phyloP scores from a whole-genome alignment of 2,888 invertebrate species.

The Cryptophagus acutangulus region DNA sequence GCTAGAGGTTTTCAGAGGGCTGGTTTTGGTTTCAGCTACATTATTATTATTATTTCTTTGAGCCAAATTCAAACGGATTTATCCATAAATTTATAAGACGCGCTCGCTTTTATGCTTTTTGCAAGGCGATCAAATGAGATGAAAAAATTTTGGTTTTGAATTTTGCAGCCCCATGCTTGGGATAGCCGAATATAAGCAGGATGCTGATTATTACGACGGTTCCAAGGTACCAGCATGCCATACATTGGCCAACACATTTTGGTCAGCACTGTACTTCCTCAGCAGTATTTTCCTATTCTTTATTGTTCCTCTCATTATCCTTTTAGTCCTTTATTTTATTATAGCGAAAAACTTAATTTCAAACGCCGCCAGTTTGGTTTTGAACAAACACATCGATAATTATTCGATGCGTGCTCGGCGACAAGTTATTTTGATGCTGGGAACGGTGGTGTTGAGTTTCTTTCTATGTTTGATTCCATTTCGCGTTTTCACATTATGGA shows the following conservation, averaged over 20 bases:
- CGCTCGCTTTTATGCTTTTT: too few species aligned
- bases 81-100: too few species aligned
- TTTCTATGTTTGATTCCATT: conserved; percentile 86
- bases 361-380: conserved; percentile 58
- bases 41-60: conserved; percentile 3
- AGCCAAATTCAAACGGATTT: not conserved
- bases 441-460: conserved; percentile 81
- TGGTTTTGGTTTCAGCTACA: conserved; percentile 14
- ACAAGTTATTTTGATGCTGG: conserved; percentile 83
- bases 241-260: conserved; percentile 69
- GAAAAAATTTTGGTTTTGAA: conserved; percentile 27
- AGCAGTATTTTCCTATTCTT: conserved; percentile 76
- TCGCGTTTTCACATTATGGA: conserved; percentile 76
- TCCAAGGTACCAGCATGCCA: conserved; percentile 69
- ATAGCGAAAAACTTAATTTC: conserved; percentile 80
- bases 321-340: conserved; percentile 74
- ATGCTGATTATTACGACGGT: conserved; percentile 63
- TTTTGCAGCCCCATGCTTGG: conserved; percentile 73
- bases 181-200: conserved; percentile 67
- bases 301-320: conserved; percentile 71
- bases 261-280: conserved; percentile 76
- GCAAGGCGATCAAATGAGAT: not conserved
- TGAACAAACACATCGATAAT: conserved; percentile 68
- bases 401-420: conserved; percentile 67
- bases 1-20: conserved; percentile 12